phyloP scores from a whole-genome alignment of 2,113 vertebrate species.

The Morone saxatilis region DNA sequence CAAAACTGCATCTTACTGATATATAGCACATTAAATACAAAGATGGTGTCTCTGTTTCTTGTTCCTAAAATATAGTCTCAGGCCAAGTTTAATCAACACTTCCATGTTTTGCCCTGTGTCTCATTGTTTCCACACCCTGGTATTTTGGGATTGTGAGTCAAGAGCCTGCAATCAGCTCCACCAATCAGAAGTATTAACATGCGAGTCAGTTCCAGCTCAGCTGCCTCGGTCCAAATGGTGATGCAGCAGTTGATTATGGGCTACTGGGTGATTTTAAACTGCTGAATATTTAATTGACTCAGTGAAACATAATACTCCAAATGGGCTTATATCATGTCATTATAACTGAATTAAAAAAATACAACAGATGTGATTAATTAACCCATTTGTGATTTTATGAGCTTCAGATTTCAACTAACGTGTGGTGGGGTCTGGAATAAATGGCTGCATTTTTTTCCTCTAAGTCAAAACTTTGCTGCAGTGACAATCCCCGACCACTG shows the following conservation, averaged over 20 bases:
- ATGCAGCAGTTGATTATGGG: conserved; percentile 62
- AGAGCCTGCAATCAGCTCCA: conserved; percentile 53
- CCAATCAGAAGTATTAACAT: conserved; percentile 61
- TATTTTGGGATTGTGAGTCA: conserved; percentile 55
- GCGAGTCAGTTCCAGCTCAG: conserved; percentile 54
- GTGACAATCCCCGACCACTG: conserved; percentile 2
- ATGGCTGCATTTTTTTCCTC: conserved; percentile 4
- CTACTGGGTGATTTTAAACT: conserved; percentile 59
- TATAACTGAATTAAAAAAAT: conserved; percentile 38
- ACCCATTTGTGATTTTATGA: conserved; percentile 31
- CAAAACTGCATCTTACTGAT: background rate
- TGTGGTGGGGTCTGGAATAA: background rate
- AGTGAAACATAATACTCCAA: conserved; percentile 54
- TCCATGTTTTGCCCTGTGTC: background rate
- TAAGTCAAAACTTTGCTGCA: conserved; percentile 32
- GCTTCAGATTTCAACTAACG: conserved; percentile 2
- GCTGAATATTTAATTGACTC: conserved; percentile 66
- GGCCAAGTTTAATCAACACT: conserved; percentile 11
- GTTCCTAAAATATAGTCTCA: conserved; percentile 3
- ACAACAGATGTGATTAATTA: conserved; percentile 61
- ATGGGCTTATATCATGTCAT: conserved; percentile 44
- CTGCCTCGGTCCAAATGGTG: conserved; percentile 60
- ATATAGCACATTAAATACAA: background rate
- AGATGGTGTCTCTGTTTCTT: background rate
- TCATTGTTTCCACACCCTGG: conserved; percentile 5